phyloP scores from a whole-genome alignment of 2,888 invertebrate genomes.

The Lasioglossum figueresi region DNA sequence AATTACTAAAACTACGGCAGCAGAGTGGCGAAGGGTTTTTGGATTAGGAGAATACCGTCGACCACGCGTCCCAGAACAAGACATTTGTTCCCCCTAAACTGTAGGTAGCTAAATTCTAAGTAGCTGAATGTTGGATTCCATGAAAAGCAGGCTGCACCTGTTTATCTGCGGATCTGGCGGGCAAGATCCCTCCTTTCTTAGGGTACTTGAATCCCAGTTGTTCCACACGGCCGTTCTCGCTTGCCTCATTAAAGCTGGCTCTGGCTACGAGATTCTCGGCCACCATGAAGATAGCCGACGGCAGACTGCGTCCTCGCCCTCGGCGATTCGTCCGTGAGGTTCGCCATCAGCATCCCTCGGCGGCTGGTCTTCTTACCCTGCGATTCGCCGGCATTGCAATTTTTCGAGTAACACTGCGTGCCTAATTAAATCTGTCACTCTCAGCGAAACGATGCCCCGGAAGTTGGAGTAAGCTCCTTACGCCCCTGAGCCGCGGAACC shows the following conservation, averaged over 20 bases:
- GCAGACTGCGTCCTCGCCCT: constrained; percentile 46
- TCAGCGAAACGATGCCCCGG: constrained; percentile 29
- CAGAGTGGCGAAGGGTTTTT: not conserved
- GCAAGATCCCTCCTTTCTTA: constrained; percentile 55
- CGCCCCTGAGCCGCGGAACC: not conserved
- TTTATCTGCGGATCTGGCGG: constrained; percentile 53
- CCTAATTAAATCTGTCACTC: constrained; percentile 70
- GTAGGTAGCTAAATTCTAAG: constrained; percentile 4
- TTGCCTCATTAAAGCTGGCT: constrained; percentile 66
- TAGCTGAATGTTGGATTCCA: constrained; percentile 17
- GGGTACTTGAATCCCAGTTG: constrained; percentile 61
- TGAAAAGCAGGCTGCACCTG: constrained; percentile 41
- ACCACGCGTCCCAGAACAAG: too few relatives aligned
- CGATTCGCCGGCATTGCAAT: constrained; percentile 55
- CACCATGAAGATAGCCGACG: constrained; percentile 24
- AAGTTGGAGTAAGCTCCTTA: constrained; percentile 60
- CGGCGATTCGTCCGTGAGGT: constrained; percentile 30
- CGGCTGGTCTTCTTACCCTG: constrained; percentile 25
- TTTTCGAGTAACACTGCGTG: constrained; percentile 65
- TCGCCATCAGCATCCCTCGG: constrained; percentile 47
- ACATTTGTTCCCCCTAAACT: not conserved
- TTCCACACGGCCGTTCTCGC: constrained; percentile 57
- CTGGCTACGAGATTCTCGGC: constrained; percentile 38
- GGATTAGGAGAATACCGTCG: not conserved
- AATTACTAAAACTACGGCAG: not conserved